Evolutionary conservation across 64 coral and sea anemone species (phyloP), one percentile per base, ranked within the genome.

Genomic region (Trachythela sp.): DNA sequence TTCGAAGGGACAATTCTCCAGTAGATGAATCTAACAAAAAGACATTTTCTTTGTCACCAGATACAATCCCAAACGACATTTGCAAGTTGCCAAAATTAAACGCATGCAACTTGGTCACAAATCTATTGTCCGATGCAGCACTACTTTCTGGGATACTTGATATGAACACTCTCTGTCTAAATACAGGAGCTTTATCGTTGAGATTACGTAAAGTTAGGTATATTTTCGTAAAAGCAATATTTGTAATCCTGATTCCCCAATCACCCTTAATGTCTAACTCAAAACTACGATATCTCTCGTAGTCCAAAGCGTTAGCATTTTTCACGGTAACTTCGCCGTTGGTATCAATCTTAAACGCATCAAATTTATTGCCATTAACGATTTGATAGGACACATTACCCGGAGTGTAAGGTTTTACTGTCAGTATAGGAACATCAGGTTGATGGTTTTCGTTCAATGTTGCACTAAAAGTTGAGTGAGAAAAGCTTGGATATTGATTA

Each of bases 41-140:
- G 11, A 89, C 85, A 71, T 92, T 95, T 13, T 86, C 96, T 24
- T 84, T n/a, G 86, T 99, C 94, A 8, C 93, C 96, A 52, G 86
- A 84, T 9, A 99, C 64, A 14, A 99, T 95, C 34, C 86, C 87
- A 59, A 94, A 99, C 2, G 48, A 36, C 24, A 88, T 75, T 48
- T 36, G 52, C 37, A 38, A 51, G n/a, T 51, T 72, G 8, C 18
- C 39, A 37, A 31, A 67, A 36, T 52, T 45, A 37, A 18, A 72
- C 22, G 80, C 45, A 68, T 91, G 89, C 15, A 94, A 26, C 36
- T 80, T 80, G 32, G 75, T 39, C 32, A 80, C 37, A 80, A 80
- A 37, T 35, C 75, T 20, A 35, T 80, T 35, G 14, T 80, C 75
- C 8, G 30, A 35, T 15, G 30, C 4, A 37, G 15, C 37, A 18